Evolutionary conservation across 1,140 invertebrate genomes (phyloP).

Genomic region (Monochamus saltuarius): DNA sequence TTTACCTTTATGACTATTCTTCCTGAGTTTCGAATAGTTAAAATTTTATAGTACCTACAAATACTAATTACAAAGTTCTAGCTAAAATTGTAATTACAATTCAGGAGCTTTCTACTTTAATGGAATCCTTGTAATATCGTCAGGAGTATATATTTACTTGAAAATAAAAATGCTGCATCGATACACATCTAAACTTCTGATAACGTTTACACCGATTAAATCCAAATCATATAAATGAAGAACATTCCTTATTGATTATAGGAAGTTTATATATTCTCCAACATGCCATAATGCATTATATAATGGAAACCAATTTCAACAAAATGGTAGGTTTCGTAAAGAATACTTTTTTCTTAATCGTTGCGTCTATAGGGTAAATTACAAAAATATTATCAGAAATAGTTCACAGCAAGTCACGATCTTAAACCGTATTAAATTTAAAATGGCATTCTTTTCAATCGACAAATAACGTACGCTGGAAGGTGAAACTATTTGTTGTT

Average conservation of each 20-base stretch:
- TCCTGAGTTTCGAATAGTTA: too few relatives aligned
- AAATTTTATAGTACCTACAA: too few relatives aligned
- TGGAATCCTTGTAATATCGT: too few relatives aligned
- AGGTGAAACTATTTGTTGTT: too few relatives aligned
- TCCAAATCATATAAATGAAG: constrained; percentile 10
- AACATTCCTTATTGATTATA: constrained; percentile 1
- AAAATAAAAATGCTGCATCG: too few relatives aligned
- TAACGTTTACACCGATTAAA: not conserved
- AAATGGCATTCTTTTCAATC: not conserved
- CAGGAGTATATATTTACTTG: too few relatives aligned
- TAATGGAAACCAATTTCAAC: constrained; percentile 10
- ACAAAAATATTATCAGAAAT: constrained; percentile 6
- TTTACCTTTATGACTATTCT: too few relatives aligned
- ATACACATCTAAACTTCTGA: too few relatives aligned
- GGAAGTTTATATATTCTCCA: not conserved
- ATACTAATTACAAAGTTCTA: too few relatives aligned
- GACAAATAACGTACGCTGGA: too few relatives aligned
- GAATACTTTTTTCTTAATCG: constrained; percentile 6
- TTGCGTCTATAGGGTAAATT: constrained; percentile 1
- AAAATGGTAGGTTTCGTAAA: constrained; percentile 8
- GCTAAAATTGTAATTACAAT: too few relatives aligned
- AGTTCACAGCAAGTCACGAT: constrained; percentile 10
- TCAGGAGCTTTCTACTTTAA: too few relatives aligned
- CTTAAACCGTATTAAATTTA: constrained; percentile 6
- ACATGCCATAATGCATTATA: not conserved